These are phyloP conservation scores for Caradrina kadenii DNA, from an alignment of 2,888 invertebrate species.

Conservation along the genomic window DNA sequence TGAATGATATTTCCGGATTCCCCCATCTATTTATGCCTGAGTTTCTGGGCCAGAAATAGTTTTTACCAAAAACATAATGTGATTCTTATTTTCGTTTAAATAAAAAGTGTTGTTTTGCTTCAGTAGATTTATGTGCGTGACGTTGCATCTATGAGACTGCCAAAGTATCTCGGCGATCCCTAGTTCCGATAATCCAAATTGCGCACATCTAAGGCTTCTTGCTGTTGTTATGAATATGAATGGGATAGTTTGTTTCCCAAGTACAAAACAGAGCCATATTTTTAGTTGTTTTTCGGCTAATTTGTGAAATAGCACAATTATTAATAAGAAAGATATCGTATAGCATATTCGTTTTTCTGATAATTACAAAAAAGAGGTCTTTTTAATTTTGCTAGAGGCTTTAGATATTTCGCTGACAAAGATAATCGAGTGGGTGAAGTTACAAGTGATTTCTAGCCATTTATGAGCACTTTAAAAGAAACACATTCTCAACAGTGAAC, in stretches of 20 bases:
- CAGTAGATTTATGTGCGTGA: constrained; percentile 26
- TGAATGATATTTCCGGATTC: constrained; percentile 30
- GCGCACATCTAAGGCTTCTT: constrained; percentile 28
- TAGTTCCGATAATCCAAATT: constrained; percentile 49
- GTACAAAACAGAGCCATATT: not conserved
- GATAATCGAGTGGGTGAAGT: no score
- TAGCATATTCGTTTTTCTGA: not conserved
- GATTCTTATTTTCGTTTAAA: constrained; percentile 19
- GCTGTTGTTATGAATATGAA: constrained; percentile 20
- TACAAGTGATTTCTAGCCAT: not conserved
- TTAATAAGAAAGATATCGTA: not conserved
- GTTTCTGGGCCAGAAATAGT: constrained; percentile 26
- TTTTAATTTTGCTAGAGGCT: no score
- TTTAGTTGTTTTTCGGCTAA: not conserved
- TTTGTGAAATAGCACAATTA: not conserved
- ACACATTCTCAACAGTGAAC: not conserved
- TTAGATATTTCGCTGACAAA: no score
- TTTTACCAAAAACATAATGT: constrained; percentile 23
- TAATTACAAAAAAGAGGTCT: constrained; percentile 12
- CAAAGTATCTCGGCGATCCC: constrained; percentile 28
- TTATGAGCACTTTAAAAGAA: not conserved
- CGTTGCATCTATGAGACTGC: constrained; percentile 27
- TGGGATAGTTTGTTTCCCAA: constrained; percentile 10
- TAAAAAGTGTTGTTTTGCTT: constrained; percentile 23
- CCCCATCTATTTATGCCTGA: constrained; percentile 31